Percentiles rank a stretch among this genome's conserved stretches.
Evolutionary conservation across 1,140 invertebrate genomes (phyloP).

Genomic region (Drosophila setifemur): DNA sequence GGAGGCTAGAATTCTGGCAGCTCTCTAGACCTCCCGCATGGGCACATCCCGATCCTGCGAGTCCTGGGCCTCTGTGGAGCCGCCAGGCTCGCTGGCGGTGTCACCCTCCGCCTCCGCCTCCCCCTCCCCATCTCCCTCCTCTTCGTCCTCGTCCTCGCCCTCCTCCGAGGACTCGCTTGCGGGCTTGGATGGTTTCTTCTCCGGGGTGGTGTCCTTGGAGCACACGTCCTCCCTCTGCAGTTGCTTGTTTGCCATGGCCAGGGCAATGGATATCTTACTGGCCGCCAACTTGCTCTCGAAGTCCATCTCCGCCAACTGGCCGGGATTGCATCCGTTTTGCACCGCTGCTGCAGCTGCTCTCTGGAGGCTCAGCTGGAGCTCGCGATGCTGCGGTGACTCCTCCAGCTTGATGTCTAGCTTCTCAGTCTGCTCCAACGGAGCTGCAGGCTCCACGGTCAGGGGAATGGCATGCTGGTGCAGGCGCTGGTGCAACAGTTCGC

Average conservation of each 20-base stretch:
- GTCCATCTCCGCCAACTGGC: constrained; percentile 61
- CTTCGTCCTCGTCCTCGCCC: constrained; percentile 11
- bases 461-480: constrained; percentile 77
- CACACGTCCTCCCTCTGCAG: constrained; percentile 8
- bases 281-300: constrained; percentile 77
- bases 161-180: constrained; percentile 35
- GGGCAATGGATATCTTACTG: constrained; percentile 74
- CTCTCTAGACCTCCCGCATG: constrained; percentile 42
- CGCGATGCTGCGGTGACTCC: constrained; percentile 71
- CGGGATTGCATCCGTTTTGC: constrained; percentile 30
- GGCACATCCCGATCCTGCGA: constrained; percentile 58
- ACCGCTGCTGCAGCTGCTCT: constrained; percentile 35
- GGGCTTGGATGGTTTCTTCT: constrained; percentile 12
- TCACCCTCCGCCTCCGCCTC: constrained; percentile 45
- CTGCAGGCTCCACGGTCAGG: constrained; percentile 74
- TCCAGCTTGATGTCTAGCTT: constrained; percentile 77
- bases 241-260: constrained; percentile 53
- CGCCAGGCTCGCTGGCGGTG: constrained; percentile 54
- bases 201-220: neutral
- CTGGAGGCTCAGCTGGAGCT: constrained; percentile 63
- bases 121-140: constrained; percentile 7
- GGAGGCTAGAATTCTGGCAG: neutral
- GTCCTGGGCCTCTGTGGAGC: constrained; percentile 54
- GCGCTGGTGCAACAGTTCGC: constrained; percentile 44
- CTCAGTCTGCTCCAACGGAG: constrained; percentile 77